Evolutionary conservation across 1,140 invertebrate species (phyloP).

Genomic region (Drosophila persimilis): DNA sequence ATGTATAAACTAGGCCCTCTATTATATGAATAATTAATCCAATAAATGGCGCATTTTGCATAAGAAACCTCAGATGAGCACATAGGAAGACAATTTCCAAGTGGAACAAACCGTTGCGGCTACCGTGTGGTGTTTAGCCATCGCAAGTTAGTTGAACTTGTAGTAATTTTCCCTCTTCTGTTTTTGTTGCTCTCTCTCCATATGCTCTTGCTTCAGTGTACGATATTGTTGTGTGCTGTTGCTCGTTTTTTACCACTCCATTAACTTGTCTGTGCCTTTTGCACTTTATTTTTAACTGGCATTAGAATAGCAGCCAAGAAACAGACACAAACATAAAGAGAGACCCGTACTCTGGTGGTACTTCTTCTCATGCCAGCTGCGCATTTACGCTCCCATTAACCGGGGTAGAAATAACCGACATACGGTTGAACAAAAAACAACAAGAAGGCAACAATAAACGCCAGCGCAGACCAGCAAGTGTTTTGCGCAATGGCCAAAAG

Average conservation of each 20-base stretch:
- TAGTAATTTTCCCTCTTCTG: slow-evolving; percentile 27
- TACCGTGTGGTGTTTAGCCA: slow-evolving; percentile 4
- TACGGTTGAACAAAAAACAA: slow-evolving; percentile 23
- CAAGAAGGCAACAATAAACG: slow-evolving; percentile 19
- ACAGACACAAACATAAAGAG: slow-evolving; percentile 3
- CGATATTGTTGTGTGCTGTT: slow-evolving; percentile 10
- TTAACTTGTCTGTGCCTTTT: slow-evolving; percentile 78
- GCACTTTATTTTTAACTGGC: slow-evolving; percentile 69
- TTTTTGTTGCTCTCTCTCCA: slow-evolving; percentile 18
- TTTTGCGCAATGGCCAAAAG: slow-evolving; percentile 68
- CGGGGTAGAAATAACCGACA: slow-evolving; percentile 62
- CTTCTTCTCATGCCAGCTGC: slow-evolving; percentile 71
- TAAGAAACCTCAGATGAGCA: too few relatives aligned
- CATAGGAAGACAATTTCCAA: slow-evolving; percentile 8
- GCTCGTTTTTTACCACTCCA: slow-evolving; percentile 66
- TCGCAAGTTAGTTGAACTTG: slow-evolving; percentile 54
- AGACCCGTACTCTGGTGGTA: slow-evolving; percentile 17
- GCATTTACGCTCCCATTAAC: slow-evolving; percentile 80
- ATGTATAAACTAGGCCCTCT: too few relatives aligned
- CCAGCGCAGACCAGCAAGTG: slow-evolving; percentile 54
- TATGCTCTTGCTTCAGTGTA: too few relatives aligned
- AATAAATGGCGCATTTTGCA: too few relatives aligned
- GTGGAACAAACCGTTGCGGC: slow-evolving; percentile 11
- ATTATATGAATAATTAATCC: too few relatives aligned
- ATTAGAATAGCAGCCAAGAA: slow-evolving; percentile 55